Evolutionary conservation across 2,113 vertebrate species (phyloP), one percentile per base, ranked within the genome.

Genomic region (Grallaria varia): DNA sequence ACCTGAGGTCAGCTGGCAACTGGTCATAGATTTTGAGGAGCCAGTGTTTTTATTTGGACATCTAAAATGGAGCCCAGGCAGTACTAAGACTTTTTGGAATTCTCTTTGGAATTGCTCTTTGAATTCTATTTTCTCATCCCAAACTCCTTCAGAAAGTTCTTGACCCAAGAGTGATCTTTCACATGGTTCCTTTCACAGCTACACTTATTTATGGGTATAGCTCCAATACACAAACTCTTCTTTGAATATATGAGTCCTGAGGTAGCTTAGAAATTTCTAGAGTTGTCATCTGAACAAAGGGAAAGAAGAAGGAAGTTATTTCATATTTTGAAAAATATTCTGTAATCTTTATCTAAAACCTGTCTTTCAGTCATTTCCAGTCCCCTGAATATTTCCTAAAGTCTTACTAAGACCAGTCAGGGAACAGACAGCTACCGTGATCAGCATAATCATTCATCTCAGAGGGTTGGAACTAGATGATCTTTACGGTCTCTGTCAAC

Each of bases 401-500:
- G 31, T 45, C 30, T 35, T 80, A 33, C 20, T 35, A 68, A 83
- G 14, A 14, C 17, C 37, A 86, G 25, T 30, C 31, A 77, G 31
- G 12, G n/a, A 77, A 74, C 4, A 74, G n/a, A 14, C 30, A 68
- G 33, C 12, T 55, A 31, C 0, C 0, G 0, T 55, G 31, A 75
- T 50, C n/a, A 72, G 27, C 14, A 59, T 23, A 53, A 87, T 45
- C 24, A 67, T 52, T 52, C 27, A 74, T 50, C 18, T 8, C 44
- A 58, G 27, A 6, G 15, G 4, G 8, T 0, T 59, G 37, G 44
- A 52, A 74, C 22, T 52, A 52, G 19, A 52, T 39, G 23, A 52
- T 52, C 19, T 67, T 66, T 37, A 74, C 19, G 22, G 33, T 24
- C 27, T 33, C 10, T 66, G 59, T 89, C 44, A 67, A 44, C 28